phyloP scores from a whole-genome alignment of 2,797 vertebrate genomes.

The Cygnus olor region DNA sequence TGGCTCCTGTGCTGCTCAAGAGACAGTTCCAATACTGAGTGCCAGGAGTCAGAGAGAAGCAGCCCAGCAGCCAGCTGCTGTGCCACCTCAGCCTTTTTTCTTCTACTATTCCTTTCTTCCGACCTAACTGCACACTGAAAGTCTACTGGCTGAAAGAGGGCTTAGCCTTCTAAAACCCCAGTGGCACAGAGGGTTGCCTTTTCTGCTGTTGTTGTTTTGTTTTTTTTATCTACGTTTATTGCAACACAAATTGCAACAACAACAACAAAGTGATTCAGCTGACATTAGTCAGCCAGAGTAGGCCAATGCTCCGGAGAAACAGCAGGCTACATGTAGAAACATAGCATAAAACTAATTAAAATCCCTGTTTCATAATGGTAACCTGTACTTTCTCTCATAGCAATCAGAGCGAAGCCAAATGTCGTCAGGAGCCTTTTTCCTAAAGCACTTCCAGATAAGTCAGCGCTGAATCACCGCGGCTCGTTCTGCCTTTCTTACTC shows the following conservation, averaged over 20 bases:
- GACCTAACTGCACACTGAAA: not conserved
- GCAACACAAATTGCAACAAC: not conserved
- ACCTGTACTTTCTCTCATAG: not conserved
- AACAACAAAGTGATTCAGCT: not conserved
- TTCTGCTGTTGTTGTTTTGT: not conserved
- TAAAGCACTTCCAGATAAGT: not conserved
- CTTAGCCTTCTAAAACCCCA: not conserved
- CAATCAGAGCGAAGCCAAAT: not conserved
- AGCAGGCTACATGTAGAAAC: conserved; percentile 38
- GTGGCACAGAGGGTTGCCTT: not conserved
- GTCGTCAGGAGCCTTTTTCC: not conserved
- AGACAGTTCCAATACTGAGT: not conserved
- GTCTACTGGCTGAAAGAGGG: not conserved
- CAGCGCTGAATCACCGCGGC: not conserved
- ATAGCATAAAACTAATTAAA: conserved; percentile 32
- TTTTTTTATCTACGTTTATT: not conserved
- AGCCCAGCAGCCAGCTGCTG: not conserved
- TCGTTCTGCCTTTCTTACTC: not conserved
- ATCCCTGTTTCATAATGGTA: conserved; percentile 8
- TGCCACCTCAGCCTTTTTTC: not conserved
- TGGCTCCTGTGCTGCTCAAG: not conserved
- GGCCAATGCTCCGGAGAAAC: not conserved
- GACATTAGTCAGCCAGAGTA: conserved; percentile 26
- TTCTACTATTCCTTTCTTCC: not conserved
- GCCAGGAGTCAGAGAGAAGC: not conserved